Base-by-base conservation (phyloP, 2,797 vertebrate species). In the Tragopan temminckii region DNA sequence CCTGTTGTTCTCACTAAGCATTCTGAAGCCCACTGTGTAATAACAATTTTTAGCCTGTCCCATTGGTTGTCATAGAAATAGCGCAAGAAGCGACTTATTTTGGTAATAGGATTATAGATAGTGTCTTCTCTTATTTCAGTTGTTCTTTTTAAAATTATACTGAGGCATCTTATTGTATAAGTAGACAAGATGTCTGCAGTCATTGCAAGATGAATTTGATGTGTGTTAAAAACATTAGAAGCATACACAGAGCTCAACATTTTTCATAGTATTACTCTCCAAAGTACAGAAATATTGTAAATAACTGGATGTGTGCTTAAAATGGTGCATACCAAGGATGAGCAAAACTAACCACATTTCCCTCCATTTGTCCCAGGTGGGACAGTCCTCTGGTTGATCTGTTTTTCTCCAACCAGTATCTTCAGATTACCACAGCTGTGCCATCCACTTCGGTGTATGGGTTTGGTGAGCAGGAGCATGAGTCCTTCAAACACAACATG, bases 401-500 rank as follows among this genome's bases (percentile, higher is more conserved):
- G 43, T 78, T 93, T 69, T 97, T 97, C 91, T 94, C 94, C 50
- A 89, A 88, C 23, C 86, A 94, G 31, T 97, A 97, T 67, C 83
- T 95, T 55, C 93, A 95, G 86, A 85, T 92, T 76, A 85, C 79
- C 36, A 96, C 94, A 4, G 6, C 40, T 17, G 46, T 96, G 48
- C 95, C 95, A 61, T 96, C 94, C 52, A 86, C 78, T n/a, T 93
- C 79, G 0, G 43, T 97, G 33, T 97, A 88, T 2, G 96, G 94
- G 15, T 97, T 97, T 74, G 89, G 93, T 33, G 96, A 97, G 35
- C 94, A 89, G 0, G 90, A 96, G 55, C 90, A 97, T 11, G 36
- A 35, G 0, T 95, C 89, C 17, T 96, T 97, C 89, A 96, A 96
- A 46, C 95, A 97, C 71, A 83, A 50, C 70, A 96, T 94, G 85